Base-by-base conservation (phyloP, 2,888 invertebrate species). In the Pseudococcus viburni region DNA sequence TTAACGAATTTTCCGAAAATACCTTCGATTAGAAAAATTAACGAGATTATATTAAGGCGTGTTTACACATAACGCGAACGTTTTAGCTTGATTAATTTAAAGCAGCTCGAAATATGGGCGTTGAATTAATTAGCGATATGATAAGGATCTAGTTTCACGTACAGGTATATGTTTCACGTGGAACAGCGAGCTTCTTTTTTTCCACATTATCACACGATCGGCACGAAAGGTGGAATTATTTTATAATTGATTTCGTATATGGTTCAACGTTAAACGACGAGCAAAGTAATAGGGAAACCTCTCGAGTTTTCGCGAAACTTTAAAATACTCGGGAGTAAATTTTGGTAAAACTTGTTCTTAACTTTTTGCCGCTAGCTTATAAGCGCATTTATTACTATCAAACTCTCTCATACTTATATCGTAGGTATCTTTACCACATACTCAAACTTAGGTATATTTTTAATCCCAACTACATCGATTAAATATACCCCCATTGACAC, bases 21-120 rank as follows among this genome's bases (percentile, higher is more conserved):
- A 80, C 80, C 33, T 80, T 80, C 15, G 42, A 80, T 80, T 80
- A 80, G 17, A 80, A 80, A 80, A 42, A 80, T 80, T 80, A 80
- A 80, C 42, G 42, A 80, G 46, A 42, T 42, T 80, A 42, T 17
- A 39, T 80, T 80, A 26, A 80, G 26, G 80, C 42, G 80, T 80
- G 80, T 80, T 80, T 42, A 42, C n/a, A 80, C 26, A 73, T 15
- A 68, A 68, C 33, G 59, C 59, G 73, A 73, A 73, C n/a, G 42
- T 80, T 80, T 80, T 42, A 80, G 46, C n/a, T 80, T 80, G 80
- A 80, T 80, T 80, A 80, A 80, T 80, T 42, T 42, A 80, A 33
- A 33, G 17, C 42, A 9, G 80, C 42, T 80, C 1, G 68, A n/a
- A 77, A 77, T 39, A 39, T 77, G 77, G 39, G 17, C 77, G 77